These are phyloP conservation scores for Cistogaster globosa DNA, from an alignment of 2,888 invertebrate species.

Conservation along the genomic window DNA sequence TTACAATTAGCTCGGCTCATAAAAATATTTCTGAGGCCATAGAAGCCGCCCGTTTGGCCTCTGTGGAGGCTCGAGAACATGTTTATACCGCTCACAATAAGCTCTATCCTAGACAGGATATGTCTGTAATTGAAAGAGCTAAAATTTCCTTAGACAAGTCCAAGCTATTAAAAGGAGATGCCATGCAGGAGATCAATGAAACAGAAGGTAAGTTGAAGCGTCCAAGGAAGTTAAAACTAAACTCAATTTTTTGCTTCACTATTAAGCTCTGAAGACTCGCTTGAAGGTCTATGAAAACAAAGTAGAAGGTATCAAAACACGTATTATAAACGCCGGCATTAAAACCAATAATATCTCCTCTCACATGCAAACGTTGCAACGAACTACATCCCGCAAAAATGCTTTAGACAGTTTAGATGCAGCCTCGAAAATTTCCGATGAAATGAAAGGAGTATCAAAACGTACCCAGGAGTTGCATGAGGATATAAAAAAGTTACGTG, in stretches of 20 bases:
- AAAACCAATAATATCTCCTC: constrained; percentile 81
- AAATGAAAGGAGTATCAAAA: constrained; percentile 78
- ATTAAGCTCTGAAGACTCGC: constrained; percentile 77
- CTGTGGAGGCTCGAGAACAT: constrained; percentile 82
- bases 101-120: constrained; percentile 81
- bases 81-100: constrained; percentile 80
- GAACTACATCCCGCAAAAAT: constrained; percentile 76
- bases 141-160: constrained; percentile 85
- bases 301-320: constrained; percentile 81
- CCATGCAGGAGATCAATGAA: constrained; percentile 84
- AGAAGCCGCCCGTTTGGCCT: constrained; percentile 83
- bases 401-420: constrained; percentile 77
- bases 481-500: constrained; percentile 78
- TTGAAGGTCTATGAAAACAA: constrained; percentile 79
- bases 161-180: constrained; percentile 84
- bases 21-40: constrained; percentile 90
- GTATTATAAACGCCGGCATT: constrained; percentile 80
- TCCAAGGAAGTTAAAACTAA: not conserved
- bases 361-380: constrained; percentile 76
- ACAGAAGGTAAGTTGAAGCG: constrained; percentile 80
- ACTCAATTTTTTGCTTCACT: not conserved
- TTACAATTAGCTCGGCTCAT: constrained; percentile 83
- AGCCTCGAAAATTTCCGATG: constrained; percentile 77
- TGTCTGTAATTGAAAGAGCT: constrained; percentile 84
- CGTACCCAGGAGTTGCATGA: constrained; percentile 76